Evolutionary conservation across 2,113 vertebrate species (phyloP).

Genomic region (Brachypteracias leptosomus): DNA sequence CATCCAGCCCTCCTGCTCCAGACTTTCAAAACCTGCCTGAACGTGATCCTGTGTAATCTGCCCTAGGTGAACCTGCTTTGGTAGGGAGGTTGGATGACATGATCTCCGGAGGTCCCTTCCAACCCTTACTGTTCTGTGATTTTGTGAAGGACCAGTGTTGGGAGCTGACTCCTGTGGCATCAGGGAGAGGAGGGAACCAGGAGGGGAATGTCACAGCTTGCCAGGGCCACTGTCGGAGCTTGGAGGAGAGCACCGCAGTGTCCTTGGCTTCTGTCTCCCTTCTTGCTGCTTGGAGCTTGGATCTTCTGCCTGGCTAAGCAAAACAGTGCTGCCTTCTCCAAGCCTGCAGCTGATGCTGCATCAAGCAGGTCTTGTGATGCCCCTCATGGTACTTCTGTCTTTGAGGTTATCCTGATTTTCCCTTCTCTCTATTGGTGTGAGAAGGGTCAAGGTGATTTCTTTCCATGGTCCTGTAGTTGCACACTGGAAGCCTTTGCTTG

Average conservation of each 20-base stretch:
- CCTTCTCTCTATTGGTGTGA: not conserved
- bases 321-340: not conserved
- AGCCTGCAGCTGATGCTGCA: not conserved
- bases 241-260: not conserved
- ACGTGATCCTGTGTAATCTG: too few relatives aligned
- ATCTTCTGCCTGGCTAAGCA: not conserved
- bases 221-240: not conserved
- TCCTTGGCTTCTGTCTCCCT: not conserved
- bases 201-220: not conserved
- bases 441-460: not conserved
- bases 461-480: not conserved
- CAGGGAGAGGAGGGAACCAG: not conserved
- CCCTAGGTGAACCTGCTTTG: not conserved
- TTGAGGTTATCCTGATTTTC: not conserved
- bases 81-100: too few relatives aligned
- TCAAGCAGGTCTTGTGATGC: not conserved
- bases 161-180: accelerated
- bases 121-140: too few relatives aligned
- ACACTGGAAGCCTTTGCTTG: not conserved
- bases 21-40: too few relatives aligned
- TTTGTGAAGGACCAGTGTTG: not conserved
- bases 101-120: too few relatives aligned
- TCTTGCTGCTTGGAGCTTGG: not conserved
- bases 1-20: not conserved
- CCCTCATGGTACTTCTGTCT: not conserved